These are phyloP conservation scores for Macrosiphum euphorbiae DNA, from an alignment of 2,888 invertebrate genomes.

Conservation along the genomic window DNA sequence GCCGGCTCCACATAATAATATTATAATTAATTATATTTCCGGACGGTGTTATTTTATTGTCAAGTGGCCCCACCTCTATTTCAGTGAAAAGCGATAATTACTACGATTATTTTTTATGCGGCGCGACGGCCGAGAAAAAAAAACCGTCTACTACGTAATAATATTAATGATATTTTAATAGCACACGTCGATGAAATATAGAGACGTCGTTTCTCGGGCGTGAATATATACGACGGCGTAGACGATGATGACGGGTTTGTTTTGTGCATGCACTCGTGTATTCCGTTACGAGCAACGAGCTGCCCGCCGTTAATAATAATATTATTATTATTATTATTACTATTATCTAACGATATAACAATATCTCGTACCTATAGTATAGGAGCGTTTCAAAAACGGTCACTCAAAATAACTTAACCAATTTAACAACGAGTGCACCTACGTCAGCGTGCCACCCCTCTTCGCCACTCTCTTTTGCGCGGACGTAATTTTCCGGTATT, in stretches of 20 bases:
- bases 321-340: neutral
- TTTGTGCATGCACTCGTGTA: conserved; percentile 5
- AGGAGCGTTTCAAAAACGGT: neutral
- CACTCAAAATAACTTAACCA: neutral
- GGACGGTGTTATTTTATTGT: conserved; percentile 9
- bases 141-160: conserved; percentile 1
- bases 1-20: conserved; percentile 18
- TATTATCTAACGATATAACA: neutral
- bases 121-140: neutral
- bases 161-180: neutral
- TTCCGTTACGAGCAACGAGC: neutral
- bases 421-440: neutral
- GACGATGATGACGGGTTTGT: conserved; percentile 4
- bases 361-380: neutral
- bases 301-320: neutral
- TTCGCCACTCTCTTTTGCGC: neutral
- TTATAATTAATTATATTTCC: neutral
- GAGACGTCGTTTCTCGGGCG: conserved; percentile 9
- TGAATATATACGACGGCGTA: neutral
- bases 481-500: neutral
- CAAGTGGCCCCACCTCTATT: conserved; percentile 16
- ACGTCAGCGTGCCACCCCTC: neutral
- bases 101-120: neutral
- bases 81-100: conserved; percentile 5
- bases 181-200: conserved; percentile 13